Evolutionary conservation across 2,113 vertebrate genomes (phyloP), one percentile per base, ranked within the genome.

Genomic region (Corydoras maculifer): DNA sequence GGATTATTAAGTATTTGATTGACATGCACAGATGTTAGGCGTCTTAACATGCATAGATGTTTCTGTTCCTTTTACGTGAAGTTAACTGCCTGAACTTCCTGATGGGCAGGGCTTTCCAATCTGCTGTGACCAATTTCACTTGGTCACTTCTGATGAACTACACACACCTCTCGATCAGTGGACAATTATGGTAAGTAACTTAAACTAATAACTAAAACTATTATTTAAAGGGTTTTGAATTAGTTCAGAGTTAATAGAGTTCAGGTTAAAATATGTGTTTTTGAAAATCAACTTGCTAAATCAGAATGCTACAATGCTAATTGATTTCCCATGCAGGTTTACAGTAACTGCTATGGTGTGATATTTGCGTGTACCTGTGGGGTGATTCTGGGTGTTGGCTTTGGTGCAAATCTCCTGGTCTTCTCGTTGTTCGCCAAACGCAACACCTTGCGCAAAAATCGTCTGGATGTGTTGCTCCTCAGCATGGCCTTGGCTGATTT

Each of bases 401-500:
- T 91, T 51, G 83, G 84, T 50, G 87, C 87, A 77, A 89, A 90
- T 79, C 78, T 87, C 61, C 86, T 91, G 74, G 88, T 87, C 72
- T 89, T 90, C 79, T 84, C 82, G 8, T 79, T 91, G 75, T 90
- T 91, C 57, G 87, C 83, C 30, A 90, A 85, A 75, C 77, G 88
- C 75, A 88, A 88, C 78, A 86, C 85, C 0, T 9, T 88, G 3
- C 84, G 84, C 10, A 89, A 87, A 78, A 89, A 88, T 70, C 85
- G 84, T 3, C 82, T 90, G 31, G 90, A 89, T 69, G 71, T 87
- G 72, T 83, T 91, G 68, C 81, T 90, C 5, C 75, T 91, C 67
- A 91, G 88, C 78, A 87, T 90, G 87, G 80, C 87, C 11, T 79
- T 88, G 48, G 88, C 86, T 0, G 88, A 91, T 82, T 85, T 88